A percentile compares a stretch with the other conserved stretches of the same genome.
Evolutionary conservation across 2,113 vertebrate species (phyloP).

Genomic region (Turdus rufiventris): DNA sequence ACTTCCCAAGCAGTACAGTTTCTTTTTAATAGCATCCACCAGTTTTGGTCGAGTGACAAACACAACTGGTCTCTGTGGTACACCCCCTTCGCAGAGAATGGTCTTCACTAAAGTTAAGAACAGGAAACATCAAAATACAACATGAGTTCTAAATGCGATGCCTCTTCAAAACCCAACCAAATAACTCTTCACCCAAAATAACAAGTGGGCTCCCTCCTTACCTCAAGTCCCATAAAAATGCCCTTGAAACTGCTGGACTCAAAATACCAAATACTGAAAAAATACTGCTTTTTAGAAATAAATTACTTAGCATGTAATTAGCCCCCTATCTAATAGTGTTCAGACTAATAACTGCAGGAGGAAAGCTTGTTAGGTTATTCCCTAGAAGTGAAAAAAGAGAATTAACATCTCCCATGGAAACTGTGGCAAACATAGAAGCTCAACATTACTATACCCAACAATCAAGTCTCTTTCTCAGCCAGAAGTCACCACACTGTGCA

Average conservation of each 20-base stretch:
- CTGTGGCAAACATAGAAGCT: background rate
- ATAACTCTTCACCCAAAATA: background rate
- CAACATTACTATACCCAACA: background rate
- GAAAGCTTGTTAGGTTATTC: background rate
- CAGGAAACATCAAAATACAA: background rate
- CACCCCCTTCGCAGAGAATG: conserved; percentile 88
- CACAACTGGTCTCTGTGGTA: conserved; percentile 92
- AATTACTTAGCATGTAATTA: background rate
- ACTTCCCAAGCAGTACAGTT: conserved; percentile 74
- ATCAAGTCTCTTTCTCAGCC: background rate
- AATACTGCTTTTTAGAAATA: background rate
- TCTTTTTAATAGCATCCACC: conserved; percentile 80
- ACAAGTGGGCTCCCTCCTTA: background rate
- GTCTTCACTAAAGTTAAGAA: conserved; percentile 79
- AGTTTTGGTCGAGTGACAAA: conserved; percentile 86
- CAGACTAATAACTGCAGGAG: background rate
- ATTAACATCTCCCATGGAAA: background rate
- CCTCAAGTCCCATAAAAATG: background rate
- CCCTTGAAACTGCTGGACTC: background rate
- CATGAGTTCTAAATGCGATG: background rate
- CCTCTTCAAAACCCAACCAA: background rate
- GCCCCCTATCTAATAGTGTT: background rate
- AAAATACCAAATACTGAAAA: background rate
- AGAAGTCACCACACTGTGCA: rapidly evolving
- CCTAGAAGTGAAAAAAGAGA: background rate